phyloP scores from a whole-genome alignment of 2,113 vertebrate genomes.

The Chloropsis hardwickii region DNA sequence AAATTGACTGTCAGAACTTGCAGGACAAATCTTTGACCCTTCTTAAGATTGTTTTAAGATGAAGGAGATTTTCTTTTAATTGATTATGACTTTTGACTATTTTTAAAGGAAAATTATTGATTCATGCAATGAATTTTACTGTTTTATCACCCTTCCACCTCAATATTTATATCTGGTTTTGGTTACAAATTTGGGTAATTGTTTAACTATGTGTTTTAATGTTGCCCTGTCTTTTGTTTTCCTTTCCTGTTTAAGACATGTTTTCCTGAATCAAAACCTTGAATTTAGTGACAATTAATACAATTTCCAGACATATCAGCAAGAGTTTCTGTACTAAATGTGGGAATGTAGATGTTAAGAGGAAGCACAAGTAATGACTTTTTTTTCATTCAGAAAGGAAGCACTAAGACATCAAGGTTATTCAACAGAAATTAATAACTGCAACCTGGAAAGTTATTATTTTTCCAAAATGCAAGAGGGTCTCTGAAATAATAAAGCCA shows the following conservation, averaged over 20 bases:
- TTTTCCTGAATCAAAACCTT: background rate
- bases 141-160: background rate
- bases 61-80: background rate
- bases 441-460: background rate
- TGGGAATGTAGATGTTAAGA: background rate
- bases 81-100: background rate
- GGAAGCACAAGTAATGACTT: background rate
- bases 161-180: background rate
- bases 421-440: conserved; percentile 26
- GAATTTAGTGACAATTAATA: background rate
- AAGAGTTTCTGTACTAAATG: background rate
- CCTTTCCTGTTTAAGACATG: background rate
- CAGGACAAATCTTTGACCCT: background rate
- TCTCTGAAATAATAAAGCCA: background rate
- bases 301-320: background rate
- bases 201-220: background rate
- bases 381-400: conserved; percentile 8
- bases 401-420: background rate
- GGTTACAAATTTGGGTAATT: background rate
- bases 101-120: background rate
- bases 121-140: background rate
- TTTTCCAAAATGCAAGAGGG: background rate
- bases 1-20: background rate
- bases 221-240: background rate
- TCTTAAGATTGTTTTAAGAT: background rate